Evolutionary conservation across 2,797 vertebrate species (phyloP).

Genomic region (Clamator glandarius): DNA sequence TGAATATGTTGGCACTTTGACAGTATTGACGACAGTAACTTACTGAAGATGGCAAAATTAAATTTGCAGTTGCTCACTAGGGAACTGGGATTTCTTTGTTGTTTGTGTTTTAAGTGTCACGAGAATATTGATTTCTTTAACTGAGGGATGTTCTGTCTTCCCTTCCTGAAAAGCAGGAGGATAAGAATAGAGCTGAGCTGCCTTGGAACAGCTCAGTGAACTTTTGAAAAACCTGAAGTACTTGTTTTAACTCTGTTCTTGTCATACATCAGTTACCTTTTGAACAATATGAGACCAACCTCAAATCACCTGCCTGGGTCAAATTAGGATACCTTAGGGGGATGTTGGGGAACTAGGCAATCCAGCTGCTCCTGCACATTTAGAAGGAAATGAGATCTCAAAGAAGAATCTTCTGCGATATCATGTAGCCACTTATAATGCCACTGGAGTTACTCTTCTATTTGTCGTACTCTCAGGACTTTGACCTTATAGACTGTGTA

Average conservation of each 20-base stretch:
- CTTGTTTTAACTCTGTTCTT: neutral
- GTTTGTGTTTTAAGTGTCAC: slow-evolving; percentile 29
- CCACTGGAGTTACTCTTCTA: neutral
- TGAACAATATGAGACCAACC: neutral
- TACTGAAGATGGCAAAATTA: slow-evolving; percentile 2
- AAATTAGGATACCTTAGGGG: neutral
- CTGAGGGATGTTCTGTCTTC: slow-evolving; percentile 28
- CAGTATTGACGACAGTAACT: slow-evolving; percentile 1
- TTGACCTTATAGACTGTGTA: neutral
- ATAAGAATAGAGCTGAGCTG: neutral
- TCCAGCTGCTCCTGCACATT: neutral
- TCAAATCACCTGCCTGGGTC: neutral
- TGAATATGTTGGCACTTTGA: slow-evolving; percentile 22
- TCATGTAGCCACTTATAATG: neutral
- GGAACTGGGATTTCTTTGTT: slow-evolving; percentile 35
- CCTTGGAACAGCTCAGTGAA: neutral
- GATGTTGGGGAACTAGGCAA: neutral
- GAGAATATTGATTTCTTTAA: slow-evolving; percentile 43
- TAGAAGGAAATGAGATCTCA: neutral
- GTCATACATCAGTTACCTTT: neutral
- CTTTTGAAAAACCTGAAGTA: neutral
- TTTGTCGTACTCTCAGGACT: neutral
- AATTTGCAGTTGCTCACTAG: slow-evolving; percentile 12
- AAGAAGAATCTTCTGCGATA: neutral
- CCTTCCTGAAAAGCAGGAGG: slow-evolving; percentile 42